These are phyloP conservation scores for Odontamblyopus rebecca DNA, from an alignment of 2,797 vertebrate genomes.

Conservation along the genomic window DNA sequence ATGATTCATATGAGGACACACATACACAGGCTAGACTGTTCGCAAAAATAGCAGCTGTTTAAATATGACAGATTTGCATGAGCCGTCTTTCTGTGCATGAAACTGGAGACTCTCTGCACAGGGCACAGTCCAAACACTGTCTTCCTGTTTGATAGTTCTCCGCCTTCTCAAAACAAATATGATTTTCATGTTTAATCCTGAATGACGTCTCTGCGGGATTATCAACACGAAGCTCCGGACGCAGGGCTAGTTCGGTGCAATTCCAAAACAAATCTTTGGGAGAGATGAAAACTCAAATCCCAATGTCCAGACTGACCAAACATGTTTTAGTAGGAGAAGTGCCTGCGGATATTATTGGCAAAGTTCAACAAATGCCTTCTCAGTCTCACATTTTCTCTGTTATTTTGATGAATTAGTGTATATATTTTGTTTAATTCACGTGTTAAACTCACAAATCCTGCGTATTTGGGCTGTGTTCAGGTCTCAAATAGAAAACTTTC, in stretches of 20 bases:
- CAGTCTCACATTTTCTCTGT: too few species aligned
- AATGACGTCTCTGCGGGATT: not conserved
- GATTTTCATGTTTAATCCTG: slow-evolving; percentile 4
- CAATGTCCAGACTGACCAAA: not conserved
- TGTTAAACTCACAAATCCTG: too few species aligned
- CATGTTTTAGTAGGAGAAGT: not conserved
- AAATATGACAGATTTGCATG: not conserved
- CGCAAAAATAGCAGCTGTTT: not conserved
- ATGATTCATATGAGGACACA: not conserved
- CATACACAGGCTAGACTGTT: not conserved
- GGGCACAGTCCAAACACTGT: slow-evolving; percentile 5
- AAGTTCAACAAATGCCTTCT: too few species aligned
- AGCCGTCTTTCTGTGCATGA: not conserved
- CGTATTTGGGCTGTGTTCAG: too few species aligned
- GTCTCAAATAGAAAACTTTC: too few species aligned
- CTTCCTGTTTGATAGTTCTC: not conserved
- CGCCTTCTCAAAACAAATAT: slow-evolving; percentile 12
- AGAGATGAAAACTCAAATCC: not conserved
- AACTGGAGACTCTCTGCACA: not conserved
- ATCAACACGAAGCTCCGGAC: not conserved
- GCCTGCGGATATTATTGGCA: not conserved
- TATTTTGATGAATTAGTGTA: too few species aligned
- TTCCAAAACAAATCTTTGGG: not conserved
- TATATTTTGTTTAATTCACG: too few species aligned
- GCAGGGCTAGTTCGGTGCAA: not conserved